phyloP scores from a whole-genome alignment of 2,888 invertebrate species.

The Tortricodes alternella region DNA sequence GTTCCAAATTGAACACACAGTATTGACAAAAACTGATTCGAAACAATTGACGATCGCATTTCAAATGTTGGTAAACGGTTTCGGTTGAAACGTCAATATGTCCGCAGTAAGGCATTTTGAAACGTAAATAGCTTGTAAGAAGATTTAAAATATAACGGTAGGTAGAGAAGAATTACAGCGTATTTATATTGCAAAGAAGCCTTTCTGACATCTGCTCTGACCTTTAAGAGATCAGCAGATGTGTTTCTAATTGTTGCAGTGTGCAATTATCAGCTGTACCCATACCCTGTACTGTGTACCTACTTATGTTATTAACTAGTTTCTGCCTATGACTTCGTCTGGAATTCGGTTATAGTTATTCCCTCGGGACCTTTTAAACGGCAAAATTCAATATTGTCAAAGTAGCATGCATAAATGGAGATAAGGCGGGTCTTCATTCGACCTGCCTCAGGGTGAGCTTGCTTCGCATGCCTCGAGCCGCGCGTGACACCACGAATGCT shows the following conservation, averaged over 20 bases:
- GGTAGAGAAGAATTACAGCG: background rate
- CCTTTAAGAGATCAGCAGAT: constrained; percentile 25
- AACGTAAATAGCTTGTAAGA: background rate
- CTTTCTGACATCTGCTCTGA: constrained; percentile 24
- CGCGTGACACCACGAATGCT: too few relatives aligned
- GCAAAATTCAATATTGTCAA: too few relatives aligned
- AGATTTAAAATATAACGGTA: background rate
- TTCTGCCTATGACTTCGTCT: too few relatives aligned
- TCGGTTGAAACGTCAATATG: background rate
- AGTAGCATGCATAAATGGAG: too few relatives aligned
- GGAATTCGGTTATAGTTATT: too few relatives aligned
- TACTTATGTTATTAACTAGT: background rate
- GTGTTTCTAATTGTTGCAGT: background rate
- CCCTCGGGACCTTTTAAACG: too few relatives aligned
- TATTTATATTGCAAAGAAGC: constrained; percentile 16
- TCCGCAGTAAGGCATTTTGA: background rate
- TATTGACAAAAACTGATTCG: background rate
- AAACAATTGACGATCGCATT: constrained; percentile 2
- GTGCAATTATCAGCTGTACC: background rate
- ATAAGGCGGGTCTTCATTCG: too few relatives aligned
- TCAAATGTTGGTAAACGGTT: background rate
- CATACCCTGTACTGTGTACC: background rate
- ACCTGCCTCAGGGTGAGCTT: too few relatives aligned
- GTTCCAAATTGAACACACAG: background rate
- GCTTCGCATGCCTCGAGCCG: too few relatives aligned